Percentiles rank a stretch among this genome's conserved stretches.
phyloP scores from a whole-genome alignment of 1,140 invertebrate genomes.

The Neodiprion fabricii region DNA sequence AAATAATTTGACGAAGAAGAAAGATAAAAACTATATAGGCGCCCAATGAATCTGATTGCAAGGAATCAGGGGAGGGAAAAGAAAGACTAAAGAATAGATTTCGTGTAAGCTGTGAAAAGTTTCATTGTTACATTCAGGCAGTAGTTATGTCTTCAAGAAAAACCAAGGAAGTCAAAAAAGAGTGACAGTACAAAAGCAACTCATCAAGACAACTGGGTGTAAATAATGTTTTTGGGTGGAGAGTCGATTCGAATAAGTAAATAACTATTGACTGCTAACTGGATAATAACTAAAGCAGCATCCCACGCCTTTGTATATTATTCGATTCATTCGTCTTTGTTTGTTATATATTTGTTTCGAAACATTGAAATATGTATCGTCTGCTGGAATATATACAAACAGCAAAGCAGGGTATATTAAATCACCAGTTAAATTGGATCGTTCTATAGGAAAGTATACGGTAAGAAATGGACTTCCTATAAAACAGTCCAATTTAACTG shows the following conservation, averaged over 20 bases:
- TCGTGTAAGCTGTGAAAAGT: not conserved
- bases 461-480: no score
- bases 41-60: not conserved
- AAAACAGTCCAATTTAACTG: no score
- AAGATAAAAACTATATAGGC: not conserved
- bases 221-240: conserved; percentile 10
- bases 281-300: not conserved
- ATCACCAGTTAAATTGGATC: no score
- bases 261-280: not conserved
- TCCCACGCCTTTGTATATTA: not conserved
- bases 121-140: not conserved
- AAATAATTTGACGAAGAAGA: conserved; percentile 3
- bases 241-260: conserved; percentile 8
- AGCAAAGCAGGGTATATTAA: no score
- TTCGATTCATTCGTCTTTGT: no score
- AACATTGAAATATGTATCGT: no score
- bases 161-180: not conserved
- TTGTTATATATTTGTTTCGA: no score
- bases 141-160: not conserved
- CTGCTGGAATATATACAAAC: no score
- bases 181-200: conserved; percentile 8
- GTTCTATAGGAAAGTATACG: no score
- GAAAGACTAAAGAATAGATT: not conserved
- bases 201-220: not conserved
- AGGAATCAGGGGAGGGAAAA: not conserved